Evolutionary conservation across 2,113 vertebrate species (phyloP), one percentile per base, ranked within the genome.

Genomic region (Theristicus caerulescens): DNA sequence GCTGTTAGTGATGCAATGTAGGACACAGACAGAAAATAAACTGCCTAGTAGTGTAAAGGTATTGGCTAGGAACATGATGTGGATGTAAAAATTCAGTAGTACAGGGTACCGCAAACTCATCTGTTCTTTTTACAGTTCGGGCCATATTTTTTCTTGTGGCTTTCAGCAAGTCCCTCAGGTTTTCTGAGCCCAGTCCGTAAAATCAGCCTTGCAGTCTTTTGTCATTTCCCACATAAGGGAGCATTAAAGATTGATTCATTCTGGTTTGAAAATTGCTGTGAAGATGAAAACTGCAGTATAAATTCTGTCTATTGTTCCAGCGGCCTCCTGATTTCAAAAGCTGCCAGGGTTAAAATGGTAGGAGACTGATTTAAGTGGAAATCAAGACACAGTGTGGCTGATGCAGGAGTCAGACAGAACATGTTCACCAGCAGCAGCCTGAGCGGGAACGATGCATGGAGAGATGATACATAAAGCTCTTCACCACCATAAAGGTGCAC

Each of bases 241-340:
- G 34, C 86, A 80, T 85, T 91, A 93, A 91, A 82, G 94, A 90
- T 24, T 91, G 89, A 94, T 93, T 95, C 74, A 88, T 86, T 95
- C 64, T 7, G 93, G 87, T 86, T 97, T 93, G 84, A 95, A 94
- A 95, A 96, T 94, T 90, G 71, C 91, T 86, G 81, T 86, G 89
- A 93, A 95, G 84, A 82, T 71, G 71, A 94, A 96, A 95, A 93
- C 42, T 34, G 55, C 64, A 42, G 38, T 67, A 77, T 93, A 88
- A 97, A 94, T 94, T 89, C 89, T 91, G 67, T 55, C 49, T 88
- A 49, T 95, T 97, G 84, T 96, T 96, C 91, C 94, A 86, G 49
- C 44, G 49, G 89, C 54, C 91, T 94, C 74, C 65, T 83, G 84
- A 91, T 93, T 93, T 96, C 94, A 95, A 95, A 96, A 74, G 58